phyloP scores from a whole-genome alignment of 2,113 vertebrate genomes.

The Pangasianodon gigas region DNA sequence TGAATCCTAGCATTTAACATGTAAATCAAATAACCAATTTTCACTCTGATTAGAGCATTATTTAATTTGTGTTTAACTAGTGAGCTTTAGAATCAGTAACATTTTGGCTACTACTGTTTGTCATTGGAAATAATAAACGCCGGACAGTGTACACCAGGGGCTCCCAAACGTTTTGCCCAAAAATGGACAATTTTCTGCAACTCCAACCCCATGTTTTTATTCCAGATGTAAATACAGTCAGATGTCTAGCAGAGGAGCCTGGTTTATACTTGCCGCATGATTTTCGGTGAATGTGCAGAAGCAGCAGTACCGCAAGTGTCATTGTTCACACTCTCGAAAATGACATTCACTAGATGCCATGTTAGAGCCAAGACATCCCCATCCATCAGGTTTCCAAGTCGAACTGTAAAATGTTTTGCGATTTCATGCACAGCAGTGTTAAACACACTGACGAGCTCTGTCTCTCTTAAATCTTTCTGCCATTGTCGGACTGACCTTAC shows the following conservation, averaged over 20 bases:
- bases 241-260: background rate
- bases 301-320: background rate
- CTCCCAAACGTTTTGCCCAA: background rate
- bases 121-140: background rate
- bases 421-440: background rate
- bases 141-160: background rate
- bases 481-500: background rate
- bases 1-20: background rate
- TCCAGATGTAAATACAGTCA: background rate
- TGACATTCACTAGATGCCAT: no score
- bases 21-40: background rate
- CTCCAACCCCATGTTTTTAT: background rate
- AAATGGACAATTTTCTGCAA: background rate
- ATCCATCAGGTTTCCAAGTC: background rate
- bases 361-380: background rate
- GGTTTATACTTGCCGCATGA: background rate
- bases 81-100: background rate
- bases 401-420: background rate
- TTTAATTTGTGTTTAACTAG: background rate
- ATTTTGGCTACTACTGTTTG: background rate
- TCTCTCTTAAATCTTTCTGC: background rate
- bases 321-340: no score
- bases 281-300: background rate
- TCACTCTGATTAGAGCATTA: background rate
- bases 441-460: background rate